These are phyloP conservation scores for Temnothorax curvispinosus DNA, from an alignment of 1,140 invertebrate species.

Conservation along the genomic window DNA sequence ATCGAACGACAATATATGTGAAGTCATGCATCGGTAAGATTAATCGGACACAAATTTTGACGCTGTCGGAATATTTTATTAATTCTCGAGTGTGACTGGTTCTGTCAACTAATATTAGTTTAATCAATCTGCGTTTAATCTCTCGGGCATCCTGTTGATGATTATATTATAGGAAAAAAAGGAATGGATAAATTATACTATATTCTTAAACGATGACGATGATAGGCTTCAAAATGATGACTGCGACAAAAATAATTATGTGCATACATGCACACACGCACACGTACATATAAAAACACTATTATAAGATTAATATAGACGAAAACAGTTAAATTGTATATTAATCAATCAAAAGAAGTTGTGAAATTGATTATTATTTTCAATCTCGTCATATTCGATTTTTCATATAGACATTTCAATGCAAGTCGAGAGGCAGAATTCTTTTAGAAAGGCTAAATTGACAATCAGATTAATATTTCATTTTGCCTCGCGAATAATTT, in stretches of 20 bases:
- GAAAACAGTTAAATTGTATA: neutral
- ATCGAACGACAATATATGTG: constrained; percentile 42
- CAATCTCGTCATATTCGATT: neutral
- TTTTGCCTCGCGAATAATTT: constrained; percentile 1
- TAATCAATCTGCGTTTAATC: neutral
- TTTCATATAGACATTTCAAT: neutral
- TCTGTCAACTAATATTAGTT: neutral
- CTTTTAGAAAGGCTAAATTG: neutral
- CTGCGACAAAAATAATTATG: too few species aligned
- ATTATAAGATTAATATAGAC: neutral
- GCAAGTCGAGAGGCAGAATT: neutral
- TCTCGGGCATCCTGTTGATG: neutral
- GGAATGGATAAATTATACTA: neutral
- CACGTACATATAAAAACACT: neutral
- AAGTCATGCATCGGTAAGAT: constrained; percentile 34
- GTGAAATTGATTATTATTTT: neutral
- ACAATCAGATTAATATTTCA: neutral
- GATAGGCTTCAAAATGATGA: constrained; percentile 13
- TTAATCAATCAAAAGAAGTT: neutral
- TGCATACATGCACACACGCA: neutral
- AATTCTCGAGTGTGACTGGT: neutral
- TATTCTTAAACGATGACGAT: neutral
- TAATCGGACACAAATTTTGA: neutral
- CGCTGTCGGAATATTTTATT: neutral
- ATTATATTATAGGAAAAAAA: neutral